Evolutionary conservation across 64 coral and sea anemone species (phyloP).

Genomic region (Stichodactyla helianthus): DNA sequence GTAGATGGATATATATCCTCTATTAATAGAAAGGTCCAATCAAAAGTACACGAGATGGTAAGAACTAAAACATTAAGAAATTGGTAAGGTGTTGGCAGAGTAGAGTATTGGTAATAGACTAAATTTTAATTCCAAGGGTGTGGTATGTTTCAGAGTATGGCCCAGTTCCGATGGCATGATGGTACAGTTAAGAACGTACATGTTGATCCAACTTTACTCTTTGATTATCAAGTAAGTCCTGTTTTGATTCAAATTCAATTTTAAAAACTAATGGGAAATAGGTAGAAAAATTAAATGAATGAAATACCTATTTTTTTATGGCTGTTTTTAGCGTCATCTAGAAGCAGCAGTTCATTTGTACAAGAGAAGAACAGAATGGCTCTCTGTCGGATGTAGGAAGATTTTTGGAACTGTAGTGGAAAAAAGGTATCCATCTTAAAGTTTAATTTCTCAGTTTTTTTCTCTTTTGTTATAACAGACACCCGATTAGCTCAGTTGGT

Average conservation of each 20-base stretch:
- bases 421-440: slow-evolving; percentile 51
- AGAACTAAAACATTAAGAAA: background rate
- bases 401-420: slow-evolving; percentile 94
- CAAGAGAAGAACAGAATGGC: slow-evolving; percentile 84
- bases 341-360: slow-evolving; percentile 91
- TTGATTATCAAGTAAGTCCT: slow-evolving; percentile 86
- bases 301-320: background rate
- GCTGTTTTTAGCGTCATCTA: slow-evolving; percentile 58
- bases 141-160: slow-evolving; percentile 86
- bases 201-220: slow-evolving; percentile 90
- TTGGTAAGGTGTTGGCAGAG: too few species aligned
- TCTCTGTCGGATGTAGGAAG: slow-evolving; percentile 67
- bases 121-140: background rate
- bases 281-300: background rate
- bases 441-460: background rate
- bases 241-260: background rate
- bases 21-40: slow-evolving; percentile 92
- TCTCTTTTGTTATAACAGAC: too few species aligned
- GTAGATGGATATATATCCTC: slow-evolving; percentile 92
- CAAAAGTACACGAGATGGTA: slow-evolving; percentile 86
- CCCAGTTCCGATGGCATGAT: slow-evolving; percentile 95
- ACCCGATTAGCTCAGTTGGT: too few species aligned
- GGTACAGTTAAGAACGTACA: slow-evolving; percentile 93
- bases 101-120: background rate
- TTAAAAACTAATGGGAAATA: background rate